Percentiles rank a stretch among this genome's conserved stretches.
These are phyloP conservation scores for Strigamia maritima DNA, from an alignment of 2,888 invertebrate genomes.

Conservation along the genomic window DNA sequence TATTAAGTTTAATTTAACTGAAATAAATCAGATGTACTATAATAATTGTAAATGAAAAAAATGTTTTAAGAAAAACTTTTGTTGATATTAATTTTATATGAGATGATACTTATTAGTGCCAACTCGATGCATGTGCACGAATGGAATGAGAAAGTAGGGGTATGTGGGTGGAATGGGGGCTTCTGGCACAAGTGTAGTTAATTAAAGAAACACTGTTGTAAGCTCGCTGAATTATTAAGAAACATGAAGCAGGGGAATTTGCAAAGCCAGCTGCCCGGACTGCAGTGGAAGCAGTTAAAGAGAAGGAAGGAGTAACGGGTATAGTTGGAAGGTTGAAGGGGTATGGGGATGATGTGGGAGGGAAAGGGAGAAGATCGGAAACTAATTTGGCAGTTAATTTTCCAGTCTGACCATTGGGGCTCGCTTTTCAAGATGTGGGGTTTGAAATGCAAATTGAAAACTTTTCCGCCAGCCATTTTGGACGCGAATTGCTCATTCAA, in stretches of 20 bases:
- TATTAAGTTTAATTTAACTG: background rate
- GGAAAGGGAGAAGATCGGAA: background rate
- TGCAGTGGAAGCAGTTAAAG: slow-evolving; percentile 22
- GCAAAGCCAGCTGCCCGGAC: slow-evolving; percentile 22
- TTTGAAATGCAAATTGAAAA: slow-evolving; percentile 31
- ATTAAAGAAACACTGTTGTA: slow-evolving; percentile 34
- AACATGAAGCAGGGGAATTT: slow-evolving; percentile 32
- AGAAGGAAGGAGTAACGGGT: background rate
- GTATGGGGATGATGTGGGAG: background rate
- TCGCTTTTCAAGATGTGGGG: slow-evolving; percentile 20
- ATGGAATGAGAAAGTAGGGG: slow-evolving; percentile 21
- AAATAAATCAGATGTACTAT: background rate
- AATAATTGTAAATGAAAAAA: background rate
- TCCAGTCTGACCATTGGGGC: slow-evolving; percentile 28
- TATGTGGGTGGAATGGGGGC: background rate
- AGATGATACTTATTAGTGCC: slow-evolving; percentile 31
- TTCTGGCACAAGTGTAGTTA: slow-evolving; percentile 28
- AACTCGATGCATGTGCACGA: slow-evolving; percentile 23
- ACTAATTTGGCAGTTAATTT: slow-evolving; percentile 32
- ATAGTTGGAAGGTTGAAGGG: background rate
- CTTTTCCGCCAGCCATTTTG: slow-evolving; percentile 20
- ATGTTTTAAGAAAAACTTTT: background rate
- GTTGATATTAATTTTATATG: slow-evolving; percentile 10
- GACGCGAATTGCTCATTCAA: slow-evolving; percentile 20
- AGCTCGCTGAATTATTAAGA: slow-evolving; percentile 32